Conservation (phyloP, 2,888 invertebrate genomes). For the Ischnus inquisitorius region DNA sequence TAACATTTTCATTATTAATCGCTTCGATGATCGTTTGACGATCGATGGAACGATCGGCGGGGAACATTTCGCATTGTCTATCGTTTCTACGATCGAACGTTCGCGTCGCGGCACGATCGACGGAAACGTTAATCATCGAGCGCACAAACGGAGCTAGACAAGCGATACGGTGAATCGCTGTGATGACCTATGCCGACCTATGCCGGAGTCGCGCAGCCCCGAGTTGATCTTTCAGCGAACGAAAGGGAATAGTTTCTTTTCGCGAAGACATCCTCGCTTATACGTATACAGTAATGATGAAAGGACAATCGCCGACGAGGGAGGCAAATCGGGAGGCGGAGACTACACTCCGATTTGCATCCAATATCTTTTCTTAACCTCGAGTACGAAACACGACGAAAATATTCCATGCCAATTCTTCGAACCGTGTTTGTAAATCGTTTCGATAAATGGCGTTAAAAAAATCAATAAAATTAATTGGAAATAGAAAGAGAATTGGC, state of each 20-base stretch:
- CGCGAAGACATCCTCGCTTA: constrained; percentile 28
- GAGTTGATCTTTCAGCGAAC: constrained; percentile 64
- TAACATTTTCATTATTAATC: no score
- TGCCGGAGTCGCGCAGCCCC: constrained; percentile 38
- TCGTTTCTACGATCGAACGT: constrained; percentile 38
- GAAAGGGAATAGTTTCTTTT: constrained; percentile 45
- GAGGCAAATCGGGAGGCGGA: constrained; percentile 48
- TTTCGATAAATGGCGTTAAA: neutral
- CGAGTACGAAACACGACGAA: constrained; percentile 2
- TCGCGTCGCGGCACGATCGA: constrained; percentile 35
- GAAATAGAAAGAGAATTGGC: neutral
- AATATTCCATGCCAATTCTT: neutral
- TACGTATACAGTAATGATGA: constrained; percentile 48
- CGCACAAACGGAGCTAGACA: constrained; percentile 33
- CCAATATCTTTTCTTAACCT: constrained; percentile 27
- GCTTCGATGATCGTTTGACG: constrained; percentile 27
- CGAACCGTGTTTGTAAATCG: no score
- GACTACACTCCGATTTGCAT: constrained; percentile 38
- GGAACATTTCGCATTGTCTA: constrained; percentile 49
- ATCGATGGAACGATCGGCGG: constrained; percentile 22
- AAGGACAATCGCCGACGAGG: constrained; percentile 63
- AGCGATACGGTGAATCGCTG: constrained; percentile 36
- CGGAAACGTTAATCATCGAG: constrained; percentile 53
- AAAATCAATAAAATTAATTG: neutral
- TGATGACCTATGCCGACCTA: constrained; percentile 58